A percentile compares a stretch with the other conserved stretches of the same genome.
phyloP scores from a whole-genome alignment of 2,113 vertebrate species.

The Thalassarche chlororhynchos region DNA sequence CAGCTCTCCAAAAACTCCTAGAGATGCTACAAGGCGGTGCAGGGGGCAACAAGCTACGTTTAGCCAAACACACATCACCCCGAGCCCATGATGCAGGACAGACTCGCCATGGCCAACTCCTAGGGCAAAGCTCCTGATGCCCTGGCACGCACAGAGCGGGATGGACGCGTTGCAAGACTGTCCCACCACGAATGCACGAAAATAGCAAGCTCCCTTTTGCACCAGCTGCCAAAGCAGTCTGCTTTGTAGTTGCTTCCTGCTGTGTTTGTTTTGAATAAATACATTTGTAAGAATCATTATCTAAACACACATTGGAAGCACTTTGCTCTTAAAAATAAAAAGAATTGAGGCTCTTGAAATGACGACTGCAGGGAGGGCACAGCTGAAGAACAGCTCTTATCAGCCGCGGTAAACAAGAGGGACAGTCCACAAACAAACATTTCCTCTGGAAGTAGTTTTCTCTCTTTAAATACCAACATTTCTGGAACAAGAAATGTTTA shows the following conservation, averaged over 20 bases:
- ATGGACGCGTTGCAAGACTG: neutral
- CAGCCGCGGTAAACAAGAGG: neutral
- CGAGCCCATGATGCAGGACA: accelerated
- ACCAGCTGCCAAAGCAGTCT: neutral
- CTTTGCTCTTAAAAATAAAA: neutral
- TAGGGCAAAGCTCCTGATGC: neutral
- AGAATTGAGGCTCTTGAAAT: neutral
- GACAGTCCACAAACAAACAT: neutral
- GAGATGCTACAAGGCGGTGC: neutral
- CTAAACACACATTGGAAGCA: neutral
- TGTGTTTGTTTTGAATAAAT: constrained; percentile 26
- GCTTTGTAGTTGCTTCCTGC: neutral
- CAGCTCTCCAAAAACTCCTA: neutral
- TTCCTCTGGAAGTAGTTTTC: neutral
- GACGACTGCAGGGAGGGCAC: neutral
- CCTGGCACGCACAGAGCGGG: accelerated
- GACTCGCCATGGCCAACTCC: accelerated
- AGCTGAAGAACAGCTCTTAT: neutral
- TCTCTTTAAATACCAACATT: neutral
- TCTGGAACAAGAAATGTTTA: neutral
- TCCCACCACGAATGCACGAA: neutral
- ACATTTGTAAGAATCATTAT: neutral
- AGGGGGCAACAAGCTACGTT: neutral
- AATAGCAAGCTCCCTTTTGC: neutral
- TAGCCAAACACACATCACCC: neutral